Percentiles rank a stretch among this genome's conserved stretches.
phyloP scores from a whole-genome alignment of 2,113 vertebrate species.

The Dromaius novaehollandiae region DNA sequence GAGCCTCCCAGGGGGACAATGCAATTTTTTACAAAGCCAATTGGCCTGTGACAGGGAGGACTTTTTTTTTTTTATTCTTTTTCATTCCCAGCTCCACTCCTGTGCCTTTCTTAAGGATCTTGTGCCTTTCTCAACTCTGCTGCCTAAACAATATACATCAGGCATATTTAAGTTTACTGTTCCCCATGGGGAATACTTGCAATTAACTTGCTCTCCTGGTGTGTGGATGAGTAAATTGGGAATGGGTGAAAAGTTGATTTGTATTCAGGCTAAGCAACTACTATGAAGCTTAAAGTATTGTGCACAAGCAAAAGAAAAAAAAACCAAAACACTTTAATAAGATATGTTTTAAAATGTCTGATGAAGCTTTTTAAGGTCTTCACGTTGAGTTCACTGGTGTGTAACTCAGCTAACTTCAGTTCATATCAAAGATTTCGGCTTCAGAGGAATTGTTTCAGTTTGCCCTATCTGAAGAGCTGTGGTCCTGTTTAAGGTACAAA shows the following conservation, averaged over 20 bases:
- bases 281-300: slow-evolving; percentile 40
- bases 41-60: slow-evolving; percentile 1
- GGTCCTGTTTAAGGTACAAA: not conserved
- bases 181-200: slow-evolving; percentile 55
- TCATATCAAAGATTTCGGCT: slow-evolving; percentile 18
- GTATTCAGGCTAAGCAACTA: slow-evolving; percentile 66
- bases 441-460: not conserved
- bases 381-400: not conserved
- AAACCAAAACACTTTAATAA: not conserved
- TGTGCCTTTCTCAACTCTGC: not conserved
- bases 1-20: not conserved
- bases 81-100: not conserved
- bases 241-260: slow-evolving; percentile 64
- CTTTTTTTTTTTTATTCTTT: slow-evolving; percentile 49
- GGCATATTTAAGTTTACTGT: slow-evolving; percentile 48
- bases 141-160: slow-evolving; percentile 55
- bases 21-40: slow-evolving; percentile 74
- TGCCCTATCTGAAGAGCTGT: not conserved
- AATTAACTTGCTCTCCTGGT: slow-evolving; percentile 76
- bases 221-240: slow-evolving; percentile 70
- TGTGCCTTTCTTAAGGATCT: slow-evolving; percentile 33
- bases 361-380: not conserved
- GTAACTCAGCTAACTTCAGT: not conserved
- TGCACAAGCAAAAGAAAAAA: not conserved
- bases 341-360: not conserved